These are phyloP conservation scores for Cephalopholis sonnerati DNA, from an alignment of 2,113 vertebrate species.

Conservation along the genomic window DNA sequence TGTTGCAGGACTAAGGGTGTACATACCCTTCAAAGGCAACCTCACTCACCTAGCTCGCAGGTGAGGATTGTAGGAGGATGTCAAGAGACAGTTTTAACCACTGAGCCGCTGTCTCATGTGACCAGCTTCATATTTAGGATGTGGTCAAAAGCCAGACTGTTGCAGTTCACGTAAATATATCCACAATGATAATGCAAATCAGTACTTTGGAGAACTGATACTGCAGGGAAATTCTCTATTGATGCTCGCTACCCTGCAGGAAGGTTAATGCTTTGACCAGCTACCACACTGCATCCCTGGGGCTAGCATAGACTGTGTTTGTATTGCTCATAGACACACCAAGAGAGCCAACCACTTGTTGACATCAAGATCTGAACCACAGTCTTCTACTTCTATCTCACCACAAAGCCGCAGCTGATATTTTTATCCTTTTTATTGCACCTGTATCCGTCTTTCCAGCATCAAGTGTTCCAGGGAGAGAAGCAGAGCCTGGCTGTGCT, in stretches of 20 bases:
- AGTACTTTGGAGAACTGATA: constrained; percentile 2
- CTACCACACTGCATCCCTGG: not conserved
- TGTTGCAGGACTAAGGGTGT: not conserved
- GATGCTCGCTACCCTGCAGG: not conserved
- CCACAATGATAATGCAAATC: not conserved
- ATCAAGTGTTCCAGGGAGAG: constrained; percentile 95
- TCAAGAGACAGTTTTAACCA: not conserved
- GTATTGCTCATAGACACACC: not conserved
- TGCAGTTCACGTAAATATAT: not conserved
- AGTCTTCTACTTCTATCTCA: not conserved
- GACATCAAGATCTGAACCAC: not conserved
- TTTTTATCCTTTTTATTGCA: constrained; percentile 50
- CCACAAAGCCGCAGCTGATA: not conserved
- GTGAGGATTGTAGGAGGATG: not conserved
- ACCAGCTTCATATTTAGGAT: constrained; percentile 4
- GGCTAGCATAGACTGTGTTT: not conserved
- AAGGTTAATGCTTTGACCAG: not conserved
- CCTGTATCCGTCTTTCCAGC: constrained; percentile 89
- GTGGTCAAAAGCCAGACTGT: constrained; percentile 3
- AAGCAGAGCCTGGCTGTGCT: constrained; percentile 89
- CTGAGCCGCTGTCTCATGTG: constrained; percentile 12
- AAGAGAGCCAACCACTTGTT: not conserved
- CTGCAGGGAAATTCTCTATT: not conserved
- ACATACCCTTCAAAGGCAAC: not conserved
- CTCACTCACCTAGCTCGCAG: not conserved